Evolutionary conservation across 2,888 invertebrate species (phyloP).

Genomic region (Meliscaeva auricollis): DNA sequence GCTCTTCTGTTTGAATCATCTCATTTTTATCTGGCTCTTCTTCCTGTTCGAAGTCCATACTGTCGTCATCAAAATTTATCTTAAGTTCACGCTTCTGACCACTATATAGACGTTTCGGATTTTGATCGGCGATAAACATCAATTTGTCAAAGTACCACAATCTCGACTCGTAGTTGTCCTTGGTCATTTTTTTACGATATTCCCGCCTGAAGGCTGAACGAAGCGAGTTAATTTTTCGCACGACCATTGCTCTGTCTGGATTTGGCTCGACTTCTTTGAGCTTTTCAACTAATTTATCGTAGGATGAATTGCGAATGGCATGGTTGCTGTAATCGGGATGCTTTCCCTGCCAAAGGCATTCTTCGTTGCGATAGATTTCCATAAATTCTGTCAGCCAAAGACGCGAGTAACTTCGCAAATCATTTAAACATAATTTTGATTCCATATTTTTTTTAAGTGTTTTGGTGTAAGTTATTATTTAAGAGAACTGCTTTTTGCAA

Average conservation of each 20-base stretch:
- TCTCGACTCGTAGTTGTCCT: constrained; percentile 81
- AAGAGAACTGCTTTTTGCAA: too few species aligned
- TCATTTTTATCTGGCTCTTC: constrained; percentile 74
- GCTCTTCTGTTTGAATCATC: constrained; percentile 19
- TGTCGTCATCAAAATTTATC: constrained; percentile 81
- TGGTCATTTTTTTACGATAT: constrained; percentile 81
- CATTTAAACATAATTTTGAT: constrained; percentile 79
- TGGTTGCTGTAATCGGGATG: constrained; percentile 83
- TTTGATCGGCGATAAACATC: constrained; percentile 83
- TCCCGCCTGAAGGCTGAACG: constrained; percentile 83
- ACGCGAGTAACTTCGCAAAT: constrained; percentile 83
- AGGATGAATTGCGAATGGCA: constrained; percentile 81
- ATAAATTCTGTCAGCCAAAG: constrained; percentile 83
- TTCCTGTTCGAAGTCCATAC: constrained; percentile 81
- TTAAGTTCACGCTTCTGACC: constrained; percentile 79
- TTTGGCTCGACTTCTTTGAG: constrained; percentile 83
- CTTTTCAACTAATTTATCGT: constrained; percentile 83
- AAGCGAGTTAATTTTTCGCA: constrained; percentile 83
- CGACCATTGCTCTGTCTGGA: constrained; percentile 83
- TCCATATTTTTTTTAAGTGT: constrained; percentile 55
- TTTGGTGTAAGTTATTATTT: too few species aligned
- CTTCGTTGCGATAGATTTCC: constrained; percentile 82
- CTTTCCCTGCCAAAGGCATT: constrained; percentile 83
- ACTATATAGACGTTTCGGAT: constrained; percentile 79
- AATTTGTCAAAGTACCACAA: constrained; percentile 83